These are phyloP conservation scores for Lateolabrax maculatus DNA, from an alignment of 2,797 vertebrate species.

Conservation along the genomic window DNA sequence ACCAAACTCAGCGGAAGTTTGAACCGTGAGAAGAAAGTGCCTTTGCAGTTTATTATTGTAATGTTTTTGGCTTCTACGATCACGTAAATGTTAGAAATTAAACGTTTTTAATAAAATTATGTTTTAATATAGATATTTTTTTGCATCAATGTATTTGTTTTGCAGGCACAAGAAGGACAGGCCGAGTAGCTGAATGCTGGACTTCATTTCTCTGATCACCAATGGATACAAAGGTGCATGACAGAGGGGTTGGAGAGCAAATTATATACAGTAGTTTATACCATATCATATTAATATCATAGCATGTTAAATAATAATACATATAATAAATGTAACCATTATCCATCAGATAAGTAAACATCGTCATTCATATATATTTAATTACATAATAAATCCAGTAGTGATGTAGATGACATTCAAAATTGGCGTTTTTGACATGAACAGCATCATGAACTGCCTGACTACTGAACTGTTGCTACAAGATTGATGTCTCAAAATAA, in stretches of 20 bases:
- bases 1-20: no score
- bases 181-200: constrained; percentile 48
- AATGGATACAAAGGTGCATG: constrained; percentile 6
- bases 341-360: background rate
- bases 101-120: background rate
- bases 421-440: no score
- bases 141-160: constrained; percentile 10
- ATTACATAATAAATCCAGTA: background rate
- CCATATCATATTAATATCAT: background rate
- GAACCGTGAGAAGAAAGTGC: no score
- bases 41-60: no score
- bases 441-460: background rate
- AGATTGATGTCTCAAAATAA: background rate
- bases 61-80: background rate
- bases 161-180: constrained; percentile 64
- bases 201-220: background rate
- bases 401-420: background rate
- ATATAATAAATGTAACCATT: background rate
- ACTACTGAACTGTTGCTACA: background rate
- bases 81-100: background rate
- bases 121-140: background rate
- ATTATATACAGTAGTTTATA: background rate
- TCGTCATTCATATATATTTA: background rate
- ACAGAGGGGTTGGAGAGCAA: background rate
- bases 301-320: background rate